Base-by-base conservation (phyloP, 2,113 vertebrate genomes). In the Symphodus melops region DNA sequence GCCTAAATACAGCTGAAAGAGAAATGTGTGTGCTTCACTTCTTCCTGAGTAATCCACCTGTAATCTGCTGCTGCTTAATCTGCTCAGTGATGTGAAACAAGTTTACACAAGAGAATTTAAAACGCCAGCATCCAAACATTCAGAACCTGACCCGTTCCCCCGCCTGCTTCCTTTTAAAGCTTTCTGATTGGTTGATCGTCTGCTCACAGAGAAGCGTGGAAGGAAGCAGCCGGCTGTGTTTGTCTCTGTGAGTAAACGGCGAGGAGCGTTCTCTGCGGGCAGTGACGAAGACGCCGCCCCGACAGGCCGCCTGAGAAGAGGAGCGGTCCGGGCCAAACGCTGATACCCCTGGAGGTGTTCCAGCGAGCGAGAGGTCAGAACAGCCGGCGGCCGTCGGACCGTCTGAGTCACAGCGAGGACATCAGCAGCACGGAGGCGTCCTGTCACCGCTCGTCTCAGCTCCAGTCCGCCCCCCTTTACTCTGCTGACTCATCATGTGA, bases 11-110 rank as follows among this genome's bases (percentile, higher is more conserved):
- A 59, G 25, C 48, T 19, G 28, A 6, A 60, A 42, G 55, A 56
- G 11, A 51, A 78, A 65, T 37, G 57, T 63, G 53, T 9, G 55
- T 33, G 6, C n/a, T 20, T 66, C 12, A 17, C 41, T 70, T 75
- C 33, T 81, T 71, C 51, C 52, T 60, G 3, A 71, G 54, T 76
- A 81, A 76, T 81, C 79, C 79, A 76, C 79, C 79, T 76, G 61
- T 71, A 81, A 76, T 66, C 66, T 49, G 48, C 48, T 20, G 16
- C 39, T 33, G 28, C 33, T 8, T 81, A 75, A 75, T 81, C 72
- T 71, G 28, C 41, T 81, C 69, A 72, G 49, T 28, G 68, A 11
- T 64, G 75, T 23, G 61, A 48, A 68, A 69, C 57, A 59, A 28
- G 57, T 72, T 64, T 48, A 48, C 5, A 48, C 1, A 48, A 48